Conservation (phyloP, 2,888 invertebrate species). For the Chrysina gloriosa region DNA sequence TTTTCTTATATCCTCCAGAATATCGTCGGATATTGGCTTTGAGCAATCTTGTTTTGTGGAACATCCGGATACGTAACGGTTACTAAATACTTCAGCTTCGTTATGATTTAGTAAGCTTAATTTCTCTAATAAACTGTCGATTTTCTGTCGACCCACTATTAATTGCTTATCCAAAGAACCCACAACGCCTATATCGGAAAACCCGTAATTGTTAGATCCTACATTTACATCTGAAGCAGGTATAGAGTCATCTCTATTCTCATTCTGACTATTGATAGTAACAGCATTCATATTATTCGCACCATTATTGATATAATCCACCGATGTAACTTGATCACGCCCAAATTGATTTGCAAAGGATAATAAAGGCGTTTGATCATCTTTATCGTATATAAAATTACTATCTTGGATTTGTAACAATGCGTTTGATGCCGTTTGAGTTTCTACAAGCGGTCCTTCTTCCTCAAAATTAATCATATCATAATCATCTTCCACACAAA, state of each 20-base stretch:
- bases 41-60: slow-evolving; percentile 52
- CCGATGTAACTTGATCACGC: not conserved
- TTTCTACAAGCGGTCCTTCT: slow-evolving; percentile 25
- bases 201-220: not conserved
- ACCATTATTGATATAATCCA: not conserved
- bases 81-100: slow-evolving; percentile 52
- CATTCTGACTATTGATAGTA: not conserved
- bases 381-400: slow-evolving; percentile 33
- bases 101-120: slow-evolving; percentile 53
- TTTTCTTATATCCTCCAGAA: slow-evolving; percentile 45
- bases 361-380: not conserved
- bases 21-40: slow-evolving; percentile 33
- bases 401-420: slow-evolving; percentile 23
- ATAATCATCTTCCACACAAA: slow-evolving; percentile 62
- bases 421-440: slow-evolving; percentile 21
- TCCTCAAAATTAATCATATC: slow-evolving; percentile 58
- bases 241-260: not conserved
- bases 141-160: slow-evolving; percentile 58
- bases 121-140: slow-evolving; percentile 61
- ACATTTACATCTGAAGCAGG: slow-evolving; percentile 1
- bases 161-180: slow-evolving; percentile 51
- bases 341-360: not conserved
- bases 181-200: slow-evolving; percentile 6
- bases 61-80: slow-evolving; percentile 61
- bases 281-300: not conserved